Conservation (phyloP, 2,888 invertebrate species). For the Synanthedon tipuliformis region DNA sequence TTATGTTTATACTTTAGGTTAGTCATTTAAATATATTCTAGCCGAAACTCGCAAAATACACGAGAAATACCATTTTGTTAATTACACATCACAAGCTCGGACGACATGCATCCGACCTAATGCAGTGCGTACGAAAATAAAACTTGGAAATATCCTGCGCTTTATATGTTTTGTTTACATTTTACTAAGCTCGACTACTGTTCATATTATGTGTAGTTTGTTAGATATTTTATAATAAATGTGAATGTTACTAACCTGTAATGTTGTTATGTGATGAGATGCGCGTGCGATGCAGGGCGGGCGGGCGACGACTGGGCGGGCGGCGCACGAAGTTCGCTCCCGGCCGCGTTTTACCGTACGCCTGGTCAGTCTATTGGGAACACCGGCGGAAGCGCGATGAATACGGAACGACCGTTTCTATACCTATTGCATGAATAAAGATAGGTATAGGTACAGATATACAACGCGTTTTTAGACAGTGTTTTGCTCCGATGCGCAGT, state of each 20-base stretch:
- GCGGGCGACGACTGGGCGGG: conserved; percentile 64
- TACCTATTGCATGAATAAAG: no score
- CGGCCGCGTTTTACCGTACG: conserved; percentile 7
- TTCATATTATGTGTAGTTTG: conserved; percentile 1
- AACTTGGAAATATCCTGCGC: conserved; percentile 3
- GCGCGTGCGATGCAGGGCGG: conserved; percentile 54
- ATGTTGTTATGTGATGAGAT: conserved; percentile 10
- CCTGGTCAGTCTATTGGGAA: conserved; percentile 8
- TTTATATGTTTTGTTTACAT: neutral
- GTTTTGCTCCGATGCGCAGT: no score
- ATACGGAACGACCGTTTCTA: conserved; percentile 12
- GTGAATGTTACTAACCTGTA: conserved; percentile 33
- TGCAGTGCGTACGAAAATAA: conserved; percentile 29
- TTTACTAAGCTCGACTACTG: conserved; percentile 3
- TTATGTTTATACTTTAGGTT: no score
- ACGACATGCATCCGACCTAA: conserved; percentile 23
- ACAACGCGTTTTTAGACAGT: no score
- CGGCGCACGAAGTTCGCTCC: conserved; percentile 30
- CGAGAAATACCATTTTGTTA: conserved; percentile 41
- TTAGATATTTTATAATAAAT: conserved; percentile 12
- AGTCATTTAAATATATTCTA: neutral
- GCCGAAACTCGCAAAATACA: conserved; percentile 14
- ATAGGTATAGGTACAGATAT: no score
- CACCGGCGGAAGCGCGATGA: conserved; percentile 10
- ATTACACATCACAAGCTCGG: conserved; percentile 29